Conservation (phyloP, 1,140 invertebrate genomes). For the Dinoponera quadriceps region DNA sequence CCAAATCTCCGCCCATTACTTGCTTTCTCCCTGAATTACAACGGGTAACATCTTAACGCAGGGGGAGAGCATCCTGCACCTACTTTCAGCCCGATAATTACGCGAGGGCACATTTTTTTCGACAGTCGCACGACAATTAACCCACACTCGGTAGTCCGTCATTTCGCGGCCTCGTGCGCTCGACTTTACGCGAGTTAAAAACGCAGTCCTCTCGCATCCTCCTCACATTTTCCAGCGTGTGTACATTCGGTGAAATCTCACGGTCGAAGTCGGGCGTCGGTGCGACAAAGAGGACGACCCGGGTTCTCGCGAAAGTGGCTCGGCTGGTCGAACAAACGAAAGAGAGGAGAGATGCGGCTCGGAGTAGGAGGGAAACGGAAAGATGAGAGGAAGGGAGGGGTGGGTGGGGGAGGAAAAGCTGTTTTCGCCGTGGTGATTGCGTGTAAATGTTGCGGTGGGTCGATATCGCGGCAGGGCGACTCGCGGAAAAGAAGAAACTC, state of each 20-base stretch:
- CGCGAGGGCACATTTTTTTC: neutral
- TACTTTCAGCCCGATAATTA: neutral
- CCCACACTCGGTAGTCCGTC: neutral
- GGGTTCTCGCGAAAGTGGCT: constrained; percentile 45
- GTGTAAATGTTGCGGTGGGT: constrained; percentile 20
- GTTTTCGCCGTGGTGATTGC: constrained; percentile 47
- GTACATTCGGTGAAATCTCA: constrained; percentile 10
- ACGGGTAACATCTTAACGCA: neutral
- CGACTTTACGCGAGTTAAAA: neutral
- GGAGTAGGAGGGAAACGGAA: constrained; percentile 25
- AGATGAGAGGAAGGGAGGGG: constrained; percentile 37
- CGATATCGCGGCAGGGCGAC: neutral
- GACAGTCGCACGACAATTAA: too few species aligned
- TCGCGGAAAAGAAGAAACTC: constrained; percentile 21
- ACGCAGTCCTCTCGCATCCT: neutral
- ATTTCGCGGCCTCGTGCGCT: neutral
- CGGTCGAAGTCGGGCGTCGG: constrained; percentile 25
- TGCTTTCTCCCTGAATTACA: too few species aligned
- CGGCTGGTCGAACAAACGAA: constrained; percentile 3
- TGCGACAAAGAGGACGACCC: constrained; percentile 11
- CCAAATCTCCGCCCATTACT: too few species aligned
- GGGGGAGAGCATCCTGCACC: too few species aligned
- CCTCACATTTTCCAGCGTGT: constrained; percentile 7
- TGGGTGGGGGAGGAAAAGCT: constrained; percentile 6
- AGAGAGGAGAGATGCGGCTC: constrained; percentile 49